Base-by-base conservation (phyloP, 2,888 invertebrate species). In the Ellobium chinense region DNA sequence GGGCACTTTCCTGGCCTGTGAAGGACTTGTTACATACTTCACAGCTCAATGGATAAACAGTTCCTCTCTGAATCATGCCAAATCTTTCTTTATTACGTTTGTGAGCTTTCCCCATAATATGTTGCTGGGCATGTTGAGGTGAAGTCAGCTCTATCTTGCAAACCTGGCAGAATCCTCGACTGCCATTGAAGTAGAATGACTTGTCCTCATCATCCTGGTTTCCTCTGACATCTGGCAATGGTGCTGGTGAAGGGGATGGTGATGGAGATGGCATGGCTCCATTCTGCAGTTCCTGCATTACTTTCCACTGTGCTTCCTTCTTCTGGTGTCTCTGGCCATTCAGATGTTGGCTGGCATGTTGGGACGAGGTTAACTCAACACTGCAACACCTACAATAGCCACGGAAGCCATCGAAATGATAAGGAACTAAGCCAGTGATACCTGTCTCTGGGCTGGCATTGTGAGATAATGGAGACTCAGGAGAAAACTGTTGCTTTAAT, bases 1-100 rank as follows among this genome's bases (percentile, higher is more conserved):
- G 72, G 29, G 87, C 88, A 80, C 85, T 87, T 27, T 85, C 88
- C 46, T 84, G 86, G 34, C 90, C 90, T 68, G 87, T 81, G 39
- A 88, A 88, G 5, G 79, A 21, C 29, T 87, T 85, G 7, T 83
- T 80, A 80, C 90, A 90, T 36, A 86, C 76, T 7, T 87, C 81
- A 82, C 90, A 90, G 65, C 70, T 83, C 56, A 84, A 77, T 9
- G 85, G 81, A 27, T 75, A 80, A 62, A 37, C 54, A 75, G 34
- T 24, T 29, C 54, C 75, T 56, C 77, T 37, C 9, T 78, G 75
- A 54, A 63, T 37, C 31, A 65, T 39, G 21, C 46, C 37, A 31
- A 39, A 70, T 65, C 73, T 78, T 29, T 76, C 77, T 3, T 34
- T 34, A 24, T 29, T 70, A 70, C 85, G 85, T 27, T 60, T 63